Base-by-base conservation (phyloP, 2,113 vertebrate genomes). In the Podilymbus podiceps region DNA sequence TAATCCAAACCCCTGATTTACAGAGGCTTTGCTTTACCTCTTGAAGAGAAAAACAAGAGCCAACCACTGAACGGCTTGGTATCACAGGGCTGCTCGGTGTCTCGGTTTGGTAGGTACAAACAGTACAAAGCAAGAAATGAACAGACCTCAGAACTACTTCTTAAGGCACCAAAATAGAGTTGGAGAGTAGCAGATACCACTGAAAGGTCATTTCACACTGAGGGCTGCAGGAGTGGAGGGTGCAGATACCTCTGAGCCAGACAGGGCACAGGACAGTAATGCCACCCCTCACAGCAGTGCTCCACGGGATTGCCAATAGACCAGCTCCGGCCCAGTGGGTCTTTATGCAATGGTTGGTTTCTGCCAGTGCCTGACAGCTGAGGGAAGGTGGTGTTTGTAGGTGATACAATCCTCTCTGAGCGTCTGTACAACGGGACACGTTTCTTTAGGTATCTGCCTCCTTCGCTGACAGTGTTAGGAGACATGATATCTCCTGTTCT, bases 21-120 rank as follows among this genome's bases (percentile, higher is more conserved):
- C 40, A 81, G 73, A 71, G 3, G 6, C 6, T 83, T 82, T 78
- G 62, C 62, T 85, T 80, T 68, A 63, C 52, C 28, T 31, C 28
- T 49, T 55, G 12, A 77, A 58, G 2, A 47, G 64, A 66, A 90
- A 80, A 69, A 7, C 40, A 72, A 63, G 40, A 80, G 12, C 19
- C 44, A 52, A 0, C 8, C 50, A 22, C 15, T 23, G 20, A 91
- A 66, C 2, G 0, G 9, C 33, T 60, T 1, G 0, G 24, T 10
- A 44, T 17, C 11, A 12, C 30, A 23, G 15, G 15, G 56, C 28
- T 66, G 30, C 28, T 83, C 15, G 3, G 8, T 14, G 23, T 15
- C 52, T 59, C 53, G 10, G 13, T 35, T 42, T 66, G 12, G 82
- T 72, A 31, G 35, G 20, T 49, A 25, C 33, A 40, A 86, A 74